phyloP scores from a whole-genome alignment of 1,140 invertebrate genomes.

The Aphelenchoides fujianensis region DNA sequence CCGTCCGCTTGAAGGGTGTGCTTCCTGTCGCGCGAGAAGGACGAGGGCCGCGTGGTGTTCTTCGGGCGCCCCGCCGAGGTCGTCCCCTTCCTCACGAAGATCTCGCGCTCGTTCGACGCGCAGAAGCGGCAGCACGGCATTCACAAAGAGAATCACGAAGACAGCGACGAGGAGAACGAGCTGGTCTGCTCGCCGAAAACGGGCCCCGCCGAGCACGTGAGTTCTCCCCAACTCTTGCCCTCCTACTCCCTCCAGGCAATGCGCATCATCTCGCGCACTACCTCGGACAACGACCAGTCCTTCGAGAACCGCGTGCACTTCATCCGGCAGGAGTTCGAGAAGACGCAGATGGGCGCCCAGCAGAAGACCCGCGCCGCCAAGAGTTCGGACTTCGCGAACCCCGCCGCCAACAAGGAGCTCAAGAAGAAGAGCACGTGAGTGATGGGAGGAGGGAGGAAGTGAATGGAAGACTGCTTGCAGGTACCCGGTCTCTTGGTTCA shows the following conservation, averaged over 20 bases:
- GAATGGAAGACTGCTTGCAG: conserved; percentile 44
- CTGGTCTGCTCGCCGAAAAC: conserved; percentile 67
- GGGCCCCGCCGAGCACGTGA: conserved; percentile 72
- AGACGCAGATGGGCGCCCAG: neutral
- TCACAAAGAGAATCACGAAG: neutral
- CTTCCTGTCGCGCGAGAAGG: conserved; percentile 63
- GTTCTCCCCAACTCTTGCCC: neutral
- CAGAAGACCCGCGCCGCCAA: neutral
- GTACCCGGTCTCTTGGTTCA: conserved; percentile 81
- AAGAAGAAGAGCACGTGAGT: neutral
- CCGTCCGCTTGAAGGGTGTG: conserved; percentile 39
- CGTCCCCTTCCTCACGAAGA: conserved; percentile 38
- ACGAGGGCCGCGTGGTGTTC: conserved; percentile 60
- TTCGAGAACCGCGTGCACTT: neutral
- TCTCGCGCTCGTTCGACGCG: conserved; percentile 68
- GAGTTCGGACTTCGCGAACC: neutral
- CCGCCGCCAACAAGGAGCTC: neutral
- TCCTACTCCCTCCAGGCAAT: neutral
- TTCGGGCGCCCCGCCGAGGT: conserved; percentile 34
- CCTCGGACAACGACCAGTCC: neutral
- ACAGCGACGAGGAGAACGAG: conserved; percentile 8
- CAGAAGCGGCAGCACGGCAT: neutral
- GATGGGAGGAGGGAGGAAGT: neutral
- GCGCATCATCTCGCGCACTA: neutral
- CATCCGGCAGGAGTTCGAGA: conserved; percentile 1